Evolutionary conservation across 2,888 invertebrate species (phyloP), one percentile per base, ranked within the genome.

Genomic region (Oscheius sp.): DNA sequence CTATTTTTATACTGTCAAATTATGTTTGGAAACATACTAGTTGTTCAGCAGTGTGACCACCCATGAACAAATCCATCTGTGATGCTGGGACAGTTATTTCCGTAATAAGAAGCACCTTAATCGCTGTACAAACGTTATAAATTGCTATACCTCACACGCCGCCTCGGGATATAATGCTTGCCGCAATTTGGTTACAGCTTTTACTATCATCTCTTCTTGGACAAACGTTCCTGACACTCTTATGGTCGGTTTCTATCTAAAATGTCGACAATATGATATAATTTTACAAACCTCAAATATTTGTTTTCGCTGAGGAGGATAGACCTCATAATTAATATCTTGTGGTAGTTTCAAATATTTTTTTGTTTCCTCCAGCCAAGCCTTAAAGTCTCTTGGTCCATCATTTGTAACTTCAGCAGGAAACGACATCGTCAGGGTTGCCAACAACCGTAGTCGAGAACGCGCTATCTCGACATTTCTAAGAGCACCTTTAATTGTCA

Each of bases 41-140:
- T 27, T 66, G 66, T 18, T 49, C 35, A 1, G 66, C 52, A 25
- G 18, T 25, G 25, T 66, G 52, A 6, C 66, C 66, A 27, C 66
- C 66, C 23, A 52, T 13, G 21, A n/a, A 66, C 49, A 52, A 52
- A 5, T 66, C 66, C 27, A 49, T 29, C 35, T 66, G 66, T 9
- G 52, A 25, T 16, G 16, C 13, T 18, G 66, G 66, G 25, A 66
- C 29, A 2, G 52, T 66, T 27, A 66, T 25, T n/a, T 66, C 66
- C 16, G 66, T 27, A 16, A 66, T 13, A n/a, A 66, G 21, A 16
- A 52, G 29, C 2, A 52, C n/a, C 61, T 61, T 18, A 25, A 41
- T 35, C 9, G 9, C 35, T 35, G 9, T 35, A 61, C n/a, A 18
- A 55, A 18, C 2, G 13, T 55, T 55, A 25, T 3, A 3, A 55